Percentiles rank a stretch among this genome's conserved stretches.
phyloP scores from a whole-genome alignment of 2,888 invertebrate genomes.

The Prosapia bicincta region DNA sequence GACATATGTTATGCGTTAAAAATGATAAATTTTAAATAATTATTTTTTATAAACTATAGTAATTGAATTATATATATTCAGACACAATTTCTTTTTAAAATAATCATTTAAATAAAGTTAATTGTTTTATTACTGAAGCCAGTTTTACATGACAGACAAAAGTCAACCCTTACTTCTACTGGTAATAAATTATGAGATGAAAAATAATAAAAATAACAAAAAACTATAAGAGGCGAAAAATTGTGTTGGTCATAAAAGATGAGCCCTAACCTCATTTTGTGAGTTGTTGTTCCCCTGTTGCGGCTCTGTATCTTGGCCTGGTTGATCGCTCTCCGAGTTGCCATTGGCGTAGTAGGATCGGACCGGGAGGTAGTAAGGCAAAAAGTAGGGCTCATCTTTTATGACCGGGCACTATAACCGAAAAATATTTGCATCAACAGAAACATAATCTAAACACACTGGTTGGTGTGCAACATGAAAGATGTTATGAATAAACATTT shows the following conservation, averaged over 20 bases:
- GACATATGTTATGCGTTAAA: too few relatives aligned
- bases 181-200: neutral
- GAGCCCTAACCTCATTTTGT: conserved; percentile 25
- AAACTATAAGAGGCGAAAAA: neutral
- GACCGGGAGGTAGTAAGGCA: conserved; percentile 23
- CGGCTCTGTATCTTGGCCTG: neutral
- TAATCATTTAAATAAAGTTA: too few relatives aligned
- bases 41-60: too few relatives aligned
- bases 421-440: neutral
- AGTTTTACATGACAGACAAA: neutral
- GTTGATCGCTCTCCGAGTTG: neutral
- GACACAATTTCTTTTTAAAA: too few relatives aligned
- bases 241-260: conserved; percentile 16
- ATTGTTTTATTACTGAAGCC: neutral
- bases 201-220: neutral
- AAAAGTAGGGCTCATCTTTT: conserved; percentile 25
- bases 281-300: conserved; percentile 8
- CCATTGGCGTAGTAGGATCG: neutral
- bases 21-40: too few relatives aligned
- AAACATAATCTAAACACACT: neutral
- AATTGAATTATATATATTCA: too few relatives aligned
- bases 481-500: neutral
- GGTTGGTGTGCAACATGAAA: neutral
- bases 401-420: conserved; percentile 23
- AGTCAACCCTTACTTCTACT: neutral